These are phyloP conservation scores for Caligus rogercresseyi DNA, from an alignment of 1,140 invertebrate genomes.

Conservation along the genomic window DNA sequence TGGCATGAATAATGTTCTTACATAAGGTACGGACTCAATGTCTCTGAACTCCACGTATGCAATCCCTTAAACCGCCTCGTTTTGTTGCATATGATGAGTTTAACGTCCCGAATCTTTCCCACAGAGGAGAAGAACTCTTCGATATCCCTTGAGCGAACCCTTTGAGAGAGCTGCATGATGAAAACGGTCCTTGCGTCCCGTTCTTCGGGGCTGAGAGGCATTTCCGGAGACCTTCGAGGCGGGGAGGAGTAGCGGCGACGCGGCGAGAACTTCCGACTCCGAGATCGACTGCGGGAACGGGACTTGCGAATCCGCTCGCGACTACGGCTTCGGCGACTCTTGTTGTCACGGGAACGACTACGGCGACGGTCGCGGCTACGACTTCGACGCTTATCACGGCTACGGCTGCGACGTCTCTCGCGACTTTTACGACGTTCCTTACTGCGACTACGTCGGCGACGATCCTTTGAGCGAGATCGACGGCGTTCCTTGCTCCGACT, in stretches of 20 bases:
- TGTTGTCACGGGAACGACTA: slow-evolving; percentile 18
- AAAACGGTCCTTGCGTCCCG: slow-evolving; percentile 94
- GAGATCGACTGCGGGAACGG: slow-evolving; percentile 24
- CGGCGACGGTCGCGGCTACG: slow-evolving; percentile 22
- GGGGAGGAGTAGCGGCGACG: slow-evolving; percentile 13
- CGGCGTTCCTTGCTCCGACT: neutral
- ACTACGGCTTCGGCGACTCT: neutral
- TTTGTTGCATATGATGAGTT: slow-evolving; percentile 97
- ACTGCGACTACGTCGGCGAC: neutral
- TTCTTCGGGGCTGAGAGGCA: slow-evolving; percentile 85
- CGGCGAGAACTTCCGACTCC: neutral
- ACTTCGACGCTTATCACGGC: slow-evolving; percentile 28
- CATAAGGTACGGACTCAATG: slow-evolving; percentile 85
- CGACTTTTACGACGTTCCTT: slow-evolving; percentile 24
- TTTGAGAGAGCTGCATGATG: slow-evolving; percentile 86
- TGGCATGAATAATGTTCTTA: slow-evolving; percentile 35
- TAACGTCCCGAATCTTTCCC: slow-evolving; percentile 87
- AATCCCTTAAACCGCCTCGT: slow-evolving; percentile 94
- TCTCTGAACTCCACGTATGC: slow-evolving; percentile 98
- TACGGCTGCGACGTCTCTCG: slow-evolving; percentile 28
- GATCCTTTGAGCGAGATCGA: neutral
- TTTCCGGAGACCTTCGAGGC: slow-evolving; percentile 4
- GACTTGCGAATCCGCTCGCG: slow-evolving; percentile 3
- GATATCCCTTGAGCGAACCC: slow-evolving; percentile 81
- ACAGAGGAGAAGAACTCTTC: slow-evolving; percentile 99